Evolutionary conservation across 2,888 invertebrate genomes (phyloP).

Genomic region (Augiades crinisus): DNA sequence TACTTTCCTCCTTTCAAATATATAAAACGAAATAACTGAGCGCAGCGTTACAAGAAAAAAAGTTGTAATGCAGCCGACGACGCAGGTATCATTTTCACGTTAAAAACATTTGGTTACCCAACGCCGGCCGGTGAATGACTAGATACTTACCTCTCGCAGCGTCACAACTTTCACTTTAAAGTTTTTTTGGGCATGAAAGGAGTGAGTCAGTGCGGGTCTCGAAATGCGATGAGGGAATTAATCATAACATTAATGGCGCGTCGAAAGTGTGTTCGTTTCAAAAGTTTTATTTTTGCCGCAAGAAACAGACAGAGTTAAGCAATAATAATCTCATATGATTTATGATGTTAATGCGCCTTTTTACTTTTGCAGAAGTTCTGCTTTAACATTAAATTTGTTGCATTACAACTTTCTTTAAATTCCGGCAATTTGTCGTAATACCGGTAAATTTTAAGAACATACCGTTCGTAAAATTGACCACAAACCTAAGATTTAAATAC

Average conservation of each 20-base stretch:
- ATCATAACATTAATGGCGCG: conserved; percentile 25
- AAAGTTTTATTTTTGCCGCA: background rate
- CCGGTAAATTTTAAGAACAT: background rate
- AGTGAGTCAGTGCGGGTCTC: conserved; percentile 38
- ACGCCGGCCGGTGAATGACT: conserved; percentile 54
- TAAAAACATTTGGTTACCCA: conserved; percentile 66
- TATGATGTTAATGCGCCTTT: background rate
- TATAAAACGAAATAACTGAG: background rate
- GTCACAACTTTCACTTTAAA: conserved; percentile 74
- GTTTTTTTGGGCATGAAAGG: conserved; percentile 58
- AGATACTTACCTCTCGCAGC: conserved; percentile 56
- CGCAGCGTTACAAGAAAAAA: background rate
- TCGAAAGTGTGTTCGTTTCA: conserved; percentile 9
- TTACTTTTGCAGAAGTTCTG: background rate
- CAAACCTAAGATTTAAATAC: no score
- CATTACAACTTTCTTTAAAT: background rate
- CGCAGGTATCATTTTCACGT: conserved; percentile 50
- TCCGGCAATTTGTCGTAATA: background rate
- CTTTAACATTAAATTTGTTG: background rate
- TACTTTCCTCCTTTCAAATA: background rate
- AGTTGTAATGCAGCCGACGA: background rate
- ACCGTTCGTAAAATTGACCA: no score
- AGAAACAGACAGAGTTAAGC: background rate
- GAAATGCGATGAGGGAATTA: conserved; percentile 35
- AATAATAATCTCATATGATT: background rate